Base-by-base conservation (phyloP, 37 sponge, comb jelly and placozoan genomes). In the Chondrosia reniformis region DNA sequence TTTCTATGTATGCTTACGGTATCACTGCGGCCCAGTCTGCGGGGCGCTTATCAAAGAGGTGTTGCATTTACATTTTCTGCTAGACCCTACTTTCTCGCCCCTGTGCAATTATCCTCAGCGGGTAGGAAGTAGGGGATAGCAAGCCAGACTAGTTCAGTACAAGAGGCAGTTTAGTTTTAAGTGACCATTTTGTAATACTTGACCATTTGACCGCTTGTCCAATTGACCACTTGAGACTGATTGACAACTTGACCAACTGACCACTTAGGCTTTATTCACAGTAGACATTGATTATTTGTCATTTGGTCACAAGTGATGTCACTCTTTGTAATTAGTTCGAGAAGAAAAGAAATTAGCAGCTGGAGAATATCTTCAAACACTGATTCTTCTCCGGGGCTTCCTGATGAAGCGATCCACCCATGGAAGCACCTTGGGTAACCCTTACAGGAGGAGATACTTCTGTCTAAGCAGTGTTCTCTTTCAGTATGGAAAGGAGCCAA, bases 391-490 rank as follows among this genome's bases (percentile, higher is more conserved):
- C 31, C 49, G 58, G 17, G 91, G 91, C 63, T 76, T 38, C 74
- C 73, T 91, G 27, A 85, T 63, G 69, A 91, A 91, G 87, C 75
- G 84, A 40, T 37, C 67, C 41, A 79, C 62, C 52, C 39, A 67
- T 37, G 40, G 43, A 34, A 43, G 81, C 30, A 24, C 67, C 25
- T 56, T 83, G 17, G 63, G 49, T 77, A 57, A 85, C 40, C 87
- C 80, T 45, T 91, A 83, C 81, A 31, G 80, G 56, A 82, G 79
- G 74, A 79, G 81, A 27, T 91, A 62, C 87, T 91, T 91, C 75
- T 83, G 82, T 34, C 77, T 91, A 49, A 91, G 84, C 78, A 91
- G 86, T 59, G 79, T 83, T 15, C 76, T 83, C 15, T 78, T 91
- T 36, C 64, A 74, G 13, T 91, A 86, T 46, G 46, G 66, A 2